Evolutionary conservation across 2,888 invertebrate genomes (phyloP), one percentile per base, ranked within the genome.

Genomic region (Cheilosia soror): DNA sequence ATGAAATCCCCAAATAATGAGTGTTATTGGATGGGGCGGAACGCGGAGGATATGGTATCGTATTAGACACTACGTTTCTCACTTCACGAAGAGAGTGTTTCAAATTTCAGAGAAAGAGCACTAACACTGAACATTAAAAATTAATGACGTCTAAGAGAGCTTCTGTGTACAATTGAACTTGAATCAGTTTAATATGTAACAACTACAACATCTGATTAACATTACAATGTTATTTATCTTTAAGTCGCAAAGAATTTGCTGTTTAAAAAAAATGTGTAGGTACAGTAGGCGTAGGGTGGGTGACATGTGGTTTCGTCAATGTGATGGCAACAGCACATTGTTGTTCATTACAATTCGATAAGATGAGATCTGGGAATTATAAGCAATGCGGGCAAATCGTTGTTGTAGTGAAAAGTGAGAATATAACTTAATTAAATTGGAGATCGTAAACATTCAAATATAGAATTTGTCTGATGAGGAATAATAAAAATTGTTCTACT

Each of bases 251-350:
- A 27, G n/a, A 29, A 62, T 15, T 13, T 71, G 49, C 20, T 44
- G 15, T 20, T 44, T 9, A 5, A 11, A 9, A 58, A 71, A 71
- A 71, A 71, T 71, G 60, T 49, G 27, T n/a, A n/a, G n/a, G n/a
- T 25, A 33, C 68, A 37, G 5, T 11, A 25, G 9, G 2, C 20
- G 25, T 40, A 15, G 33, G n/a, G 20, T 37, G 5, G 7, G 31
- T 6, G 15, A 42, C n/a, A 13, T 37, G 33, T 25, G 27, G 25
- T 51, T 37, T 9, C 6, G n/a, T 4, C 7, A 37, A 7, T 47
- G 29, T 13, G 37, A 29, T 15, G 37, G n/a, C 37, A 53, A 53
- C 27, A 20, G 27, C 25, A 51, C 29, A 31, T 13, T 47, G 25
- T 33, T 9, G 27, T 33, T 37, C 47, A 27, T 57, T 68, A 9